phyloP scores from a whole-genome alignment of 2,113 vertebrate species.

The Otis tarda region DNA sequence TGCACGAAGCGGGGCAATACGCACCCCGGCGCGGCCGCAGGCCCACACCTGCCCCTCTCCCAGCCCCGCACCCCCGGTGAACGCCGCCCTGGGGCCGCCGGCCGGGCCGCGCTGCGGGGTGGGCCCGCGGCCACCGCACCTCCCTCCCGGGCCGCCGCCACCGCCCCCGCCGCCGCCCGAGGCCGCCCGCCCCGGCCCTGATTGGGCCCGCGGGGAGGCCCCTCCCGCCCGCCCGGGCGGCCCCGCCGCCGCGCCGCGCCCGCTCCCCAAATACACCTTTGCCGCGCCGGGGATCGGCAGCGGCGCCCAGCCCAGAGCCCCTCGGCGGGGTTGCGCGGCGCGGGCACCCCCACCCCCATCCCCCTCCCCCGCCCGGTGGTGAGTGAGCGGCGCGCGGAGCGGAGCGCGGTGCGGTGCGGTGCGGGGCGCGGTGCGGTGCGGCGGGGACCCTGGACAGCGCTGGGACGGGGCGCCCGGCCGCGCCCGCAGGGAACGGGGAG shows the following conservation, averaged over 20 bases:
- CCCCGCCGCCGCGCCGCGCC: background rate
- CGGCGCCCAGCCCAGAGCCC: background rate
- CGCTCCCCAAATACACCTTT: background rate
- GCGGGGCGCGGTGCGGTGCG: background rate
- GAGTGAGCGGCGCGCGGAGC: background rate
- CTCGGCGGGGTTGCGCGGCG: background rate
- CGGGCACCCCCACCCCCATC: too few species aligned
- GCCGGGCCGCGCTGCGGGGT: too few species aligned
- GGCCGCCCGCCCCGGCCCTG: background rate
- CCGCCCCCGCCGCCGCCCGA: background rate
- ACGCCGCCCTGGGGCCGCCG: too few species aligned
- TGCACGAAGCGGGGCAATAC: background rate
- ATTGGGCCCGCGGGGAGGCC: background rate
- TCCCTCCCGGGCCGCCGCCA: background rate
- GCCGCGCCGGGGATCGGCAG: background rate
- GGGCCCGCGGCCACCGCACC: too few species aligned
- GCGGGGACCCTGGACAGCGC: constrained; percentile 49
- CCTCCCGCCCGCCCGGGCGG: background rate
- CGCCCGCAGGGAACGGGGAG: too few species aligned
- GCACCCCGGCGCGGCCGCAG: background rate
- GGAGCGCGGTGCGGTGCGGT: too few species aligned
- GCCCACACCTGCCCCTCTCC: accelerated
- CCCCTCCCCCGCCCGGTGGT: background rate
- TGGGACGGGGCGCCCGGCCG: background rate
- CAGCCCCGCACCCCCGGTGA: too few species aligned